Evolutionary conservation across 1,140 invertebrate species (phyloP).

Genomic region (Euura lappo): DNA sequence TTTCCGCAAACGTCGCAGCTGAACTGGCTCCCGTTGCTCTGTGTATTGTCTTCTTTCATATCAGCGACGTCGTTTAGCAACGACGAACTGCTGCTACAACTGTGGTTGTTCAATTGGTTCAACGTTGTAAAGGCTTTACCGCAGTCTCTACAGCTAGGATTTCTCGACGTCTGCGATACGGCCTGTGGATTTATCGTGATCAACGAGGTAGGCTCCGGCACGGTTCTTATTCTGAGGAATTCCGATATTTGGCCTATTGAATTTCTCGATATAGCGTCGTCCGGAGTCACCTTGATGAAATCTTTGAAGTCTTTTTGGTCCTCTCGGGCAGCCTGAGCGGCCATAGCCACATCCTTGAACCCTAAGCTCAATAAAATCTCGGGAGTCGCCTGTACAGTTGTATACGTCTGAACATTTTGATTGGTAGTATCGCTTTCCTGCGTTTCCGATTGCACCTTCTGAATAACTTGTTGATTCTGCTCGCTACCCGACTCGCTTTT

Average conservation of each 20-base stretch:
- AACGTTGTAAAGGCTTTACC: slow-evolving; percentile 48
- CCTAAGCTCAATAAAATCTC: slow-evolving; percentile 56
- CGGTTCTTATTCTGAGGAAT: slow-evolving; percentile 52
- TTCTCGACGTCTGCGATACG: slow-evolving; percentile 46
- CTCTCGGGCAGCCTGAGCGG: slow-evolving; percentile 38
- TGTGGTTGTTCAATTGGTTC: slow-evolving; percentile 48
- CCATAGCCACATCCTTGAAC: slow-evolving; percentile 48
- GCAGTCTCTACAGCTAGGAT: slow-evolving; percentile 56
- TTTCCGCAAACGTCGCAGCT: slow-evolving; percentile 66
- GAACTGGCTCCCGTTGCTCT: slow-evolving; percentile 47
- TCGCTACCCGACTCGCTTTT: slow-evolving; percentile 48
- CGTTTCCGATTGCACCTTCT: slow-evolving; percentile 44
- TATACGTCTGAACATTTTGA: slow-evolving; percentile 42
- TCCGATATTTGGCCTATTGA: slow-evolving; percentile 57
- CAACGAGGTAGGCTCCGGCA: slow-evolving; percentile 46
- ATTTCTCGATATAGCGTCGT: slow-evolving; percentile 48
- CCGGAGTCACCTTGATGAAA: slow-evolving; percentile 41
- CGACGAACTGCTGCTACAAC: slow-evolving; percentile 40
- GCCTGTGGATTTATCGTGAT: slow-evolving; percentile 55
- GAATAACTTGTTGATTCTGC: slow-evolving; percentile 45
- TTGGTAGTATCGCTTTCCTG: slow-evolving; percentile 43
- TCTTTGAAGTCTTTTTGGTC: slow-evolving; percentile 53
- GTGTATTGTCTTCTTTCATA: slow-evolving; percentile 40
- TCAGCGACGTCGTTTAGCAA: slow-evolving; percentile 46
- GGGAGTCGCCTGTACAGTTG: slow-evolving; percentile 52